Base-by-base conservation (phyloP, 2,888 invertebrate genomes). In the Hedychridium roseum region DNA sequence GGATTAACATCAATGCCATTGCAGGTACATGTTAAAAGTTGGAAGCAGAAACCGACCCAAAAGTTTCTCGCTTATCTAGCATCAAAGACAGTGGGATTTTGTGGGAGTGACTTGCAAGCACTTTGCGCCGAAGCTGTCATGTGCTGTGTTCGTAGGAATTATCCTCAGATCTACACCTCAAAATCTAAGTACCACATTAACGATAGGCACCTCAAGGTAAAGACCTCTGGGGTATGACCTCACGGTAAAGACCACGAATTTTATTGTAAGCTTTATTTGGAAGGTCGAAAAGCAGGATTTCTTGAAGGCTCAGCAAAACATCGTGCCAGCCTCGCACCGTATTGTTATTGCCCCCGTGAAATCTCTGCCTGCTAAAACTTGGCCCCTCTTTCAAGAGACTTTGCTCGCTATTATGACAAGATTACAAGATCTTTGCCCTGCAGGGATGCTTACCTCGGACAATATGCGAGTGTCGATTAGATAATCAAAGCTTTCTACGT, bases 311-410 rank as follows among this genome's bases (percentile, higher is more conserved):
- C 84, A 87, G 74, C 80, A 83, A 43, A 80, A 82, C 41, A 83
- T 90, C 50, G 84, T 87, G 15, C 89, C 90, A 2, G 86, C 89
- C 1, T 83, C 87, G 1, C 85, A 86, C 71, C 80, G 88, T 52
- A 80, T 84, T 32, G 75, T 82, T 4, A 78, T 82, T 27, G 81
- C 82, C 12, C 81, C 85, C 23, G 83, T 85, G 1, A 81, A 84
- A 48, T 82, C 83, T 42, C 73, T 88, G 20, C 79, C 84, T 2
- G 64, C 78, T 0, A 79, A 82, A 50, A 72, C 88, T n/a, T 81
- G 82, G 57, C 86, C 88, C 0, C 68, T 89, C 16, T 74, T 88
- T n/a, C 77, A 81, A 43, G 73, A 79, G n/a, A 70, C 79, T 15
- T 70, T 87, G 6, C 73, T 79, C 15, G 68, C 68, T 21, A 79